Conservation (phyloP, 1,140 invertebrate species). For the Bombyx mandarina region DNA sequence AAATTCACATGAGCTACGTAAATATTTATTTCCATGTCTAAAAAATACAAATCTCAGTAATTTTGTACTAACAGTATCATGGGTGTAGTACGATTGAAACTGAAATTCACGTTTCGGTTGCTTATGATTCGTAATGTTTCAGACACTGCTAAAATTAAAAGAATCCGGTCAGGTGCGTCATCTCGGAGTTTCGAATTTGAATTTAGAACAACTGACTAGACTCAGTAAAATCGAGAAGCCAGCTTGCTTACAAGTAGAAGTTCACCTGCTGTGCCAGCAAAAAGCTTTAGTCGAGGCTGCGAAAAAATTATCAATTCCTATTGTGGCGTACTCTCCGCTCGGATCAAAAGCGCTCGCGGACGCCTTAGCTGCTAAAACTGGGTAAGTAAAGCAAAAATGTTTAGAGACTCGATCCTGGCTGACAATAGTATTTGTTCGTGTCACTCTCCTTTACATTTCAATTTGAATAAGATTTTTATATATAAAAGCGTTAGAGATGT, state of each 20-base stretch:
- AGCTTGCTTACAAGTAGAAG: constrained; percentile 81
- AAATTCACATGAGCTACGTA: too few species aligned
- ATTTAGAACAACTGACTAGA: constrained; percentile 75
- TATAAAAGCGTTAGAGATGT: too few species aligned
- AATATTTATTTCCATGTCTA: too few species aligned
- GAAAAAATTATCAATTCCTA: constrained; percentile 75
- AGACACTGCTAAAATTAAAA: constrained; percentile 82
- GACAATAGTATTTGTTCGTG: too few species aligned
- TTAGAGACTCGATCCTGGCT: neutral
- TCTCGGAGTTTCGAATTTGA: constrained; percentile 86
- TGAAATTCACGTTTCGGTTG: too few species aligned
- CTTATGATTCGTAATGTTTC: constrained; percentile 7
- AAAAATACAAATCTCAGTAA: too few species aligned
- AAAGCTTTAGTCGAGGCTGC: constrained; percentile 80
- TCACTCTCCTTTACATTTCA: too few species aligned
- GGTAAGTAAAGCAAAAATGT: constrained; percentile 23
- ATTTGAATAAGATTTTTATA: too few species aligned
- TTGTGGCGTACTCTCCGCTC: constrained; percentile 89
- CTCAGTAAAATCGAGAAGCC: constrained; percentile 76
- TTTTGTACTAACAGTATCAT: too few species aligned
- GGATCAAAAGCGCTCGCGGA: constrained; percentile 78
- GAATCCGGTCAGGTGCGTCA: constrained; percentile 75
- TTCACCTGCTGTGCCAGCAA: constrained; percentile 88
- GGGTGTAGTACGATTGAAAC: too few species aligned
- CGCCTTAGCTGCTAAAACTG: constrained; percentile 53